A percentile compares a stretch with the other conserved stretches of the same genome.
These are phyloP conservation scores for Ferrisia virgata DNA, from an alignment of 2,888 invertebrate species.

Conservation along the genomic window DNA sequence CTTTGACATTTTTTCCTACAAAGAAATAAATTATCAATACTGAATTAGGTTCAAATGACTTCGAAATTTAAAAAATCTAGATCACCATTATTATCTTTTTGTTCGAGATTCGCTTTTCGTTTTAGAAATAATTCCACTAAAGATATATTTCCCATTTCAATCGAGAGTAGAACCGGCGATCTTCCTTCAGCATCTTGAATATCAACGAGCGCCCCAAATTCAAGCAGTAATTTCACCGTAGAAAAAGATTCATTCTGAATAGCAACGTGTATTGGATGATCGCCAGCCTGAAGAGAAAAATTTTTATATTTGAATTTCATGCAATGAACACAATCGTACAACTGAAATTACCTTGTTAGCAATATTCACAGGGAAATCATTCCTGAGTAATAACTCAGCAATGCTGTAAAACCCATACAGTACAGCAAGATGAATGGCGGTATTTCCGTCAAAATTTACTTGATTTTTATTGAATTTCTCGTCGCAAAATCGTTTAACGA, in stretches of 20 bases:
- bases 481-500: constrained; percentile 47
- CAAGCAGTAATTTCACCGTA: constrained; percentile 51
- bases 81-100: neutral
- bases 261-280: constrained; percentile 52
- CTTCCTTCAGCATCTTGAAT: constrained; percentile 51
- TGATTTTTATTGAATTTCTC: constrained; percentile 48
- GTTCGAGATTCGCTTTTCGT: constrained; percentile 20
- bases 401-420: constrained; percentile 51
- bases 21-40: neutral
- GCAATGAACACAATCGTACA: constrained; percentile 27
- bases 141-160: constrained; percentile 51
- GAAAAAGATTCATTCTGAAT: constrained; percentile 51
- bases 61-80: neutral
- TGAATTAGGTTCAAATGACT: neutral
- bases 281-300: constrained; percentile 50
- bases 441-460: constrained; percentile 47
- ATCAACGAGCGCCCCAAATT: constrained; percentile 51
- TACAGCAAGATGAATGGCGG: constrained; percentile 49
- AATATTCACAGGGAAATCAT: constrained; percentile 51
- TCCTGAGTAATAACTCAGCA: constrained; percentile 51
- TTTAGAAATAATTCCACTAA: constrained; percentile 51
- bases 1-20: neutral
- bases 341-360: constrained; percentile 50
- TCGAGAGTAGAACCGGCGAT: constrained; percentile 52
- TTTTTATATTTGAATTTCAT: neutral